phyloP scores from a whole-genome alignment of 2,797 vertebrate species.

The Chromobotia macracanthus region DNA sequence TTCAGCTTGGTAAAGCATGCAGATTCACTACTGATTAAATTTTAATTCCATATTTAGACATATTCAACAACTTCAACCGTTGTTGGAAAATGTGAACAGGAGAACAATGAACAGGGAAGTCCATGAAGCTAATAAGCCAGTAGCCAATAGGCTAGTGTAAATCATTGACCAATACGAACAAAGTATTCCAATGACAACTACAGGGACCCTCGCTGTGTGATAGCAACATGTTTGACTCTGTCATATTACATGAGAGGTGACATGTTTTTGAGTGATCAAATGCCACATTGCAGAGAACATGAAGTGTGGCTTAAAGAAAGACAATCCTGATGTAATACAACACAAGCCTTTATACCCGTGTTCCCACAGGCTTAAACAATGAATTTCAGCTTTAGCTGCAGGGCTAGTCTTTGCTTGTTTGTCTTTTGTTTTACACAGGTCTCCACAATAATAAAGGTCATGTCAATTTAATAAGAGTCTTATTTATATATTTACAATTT shows the following conservation, averaged over 20 bases:
- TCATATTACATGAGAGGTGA: too few relatives aligned
- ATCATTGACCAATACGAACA: too few relatives aligned
- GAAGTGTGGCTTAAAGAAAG: conserved; percentile 78
- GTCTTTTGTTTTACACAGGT: background rate
- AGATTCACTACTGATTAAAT: background rate
- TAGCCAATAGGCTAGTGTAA: too few relatives aligned
- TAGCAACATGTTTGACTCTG: background rate
- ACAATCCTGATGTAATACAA: conserved; percentile 74
- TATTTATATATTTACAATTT: background rate
- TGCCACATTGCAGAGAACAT: conserved; percentile 58
- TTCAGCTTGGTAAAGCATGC: background rate
- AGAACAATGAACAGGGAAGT: too few relatives aligned
- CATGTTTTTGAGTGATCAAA: conserved; percentile 9
- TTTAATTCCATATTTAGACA: background rate
- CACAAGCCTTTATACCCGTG: conserved; percentile 29
- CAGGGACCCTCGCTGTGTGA: too few relatives aligned
- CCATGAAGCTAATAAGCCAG: too few relatives aligned
- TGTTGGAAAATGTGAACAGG: background rate
- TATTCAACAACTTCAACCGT: background rate
- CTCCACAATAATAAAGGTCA: background rate
- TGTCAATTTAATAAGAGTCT: too few relatives aligned
- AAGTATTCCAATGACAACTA: background rate
- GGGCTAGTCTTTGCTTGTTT: conserved; percentile 9
- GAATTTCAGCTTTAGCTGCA: background rate
- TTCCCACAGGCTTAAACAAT: conserved; percentile 16